phyloP scores from a whole-genome alignment of 2,888 invertebrate genomes.

The Palloptera scutellata region DNA sequence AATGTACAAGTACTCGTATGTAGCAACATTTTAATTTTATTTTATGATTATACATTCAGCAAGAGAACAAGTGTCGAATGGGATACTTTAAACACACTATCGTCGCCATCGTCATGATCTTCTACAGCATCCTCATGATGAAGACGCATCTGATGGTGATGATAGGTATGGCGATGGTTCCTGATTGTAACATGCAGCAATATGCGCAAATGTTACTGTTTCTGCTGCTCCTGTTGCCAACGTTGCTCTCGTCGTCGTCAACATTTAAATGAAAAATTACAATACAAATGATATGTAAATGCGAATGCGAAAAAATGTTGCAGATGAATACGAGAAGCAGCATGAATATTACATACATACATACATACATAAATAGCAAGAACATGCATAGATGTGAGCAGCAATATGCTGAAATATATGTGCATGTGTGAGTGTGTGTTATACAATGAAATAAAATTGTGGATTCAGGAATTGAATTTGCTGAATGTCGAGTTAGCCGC shows the following conservation, averaged over 20 bases:
- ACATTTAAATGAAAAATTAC: slow-evolving; percentile 33
- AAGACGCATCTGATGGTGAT: slow-evolving; percentile 30
- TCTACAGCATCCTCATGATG: slow-evolving; percentile 20
- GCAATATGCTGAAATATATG: too few relatives aligned
- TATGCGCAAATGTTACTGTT: slow-evolving; percentile 20
- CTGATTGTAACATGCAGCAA: slow-evolving; percentile 2
- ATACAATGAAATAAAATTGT: too few relatives aligned
- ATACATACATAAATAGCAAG: too few relatives aligned
- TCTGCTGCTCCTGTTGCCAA: slow-evolving; percentile 33
- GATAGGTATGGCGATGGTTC: slow-evolving; percentile 8
- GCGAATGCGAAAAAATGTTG: slow-evolving; percentile 23
- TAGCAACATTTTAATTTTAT: slow-evolving; percentile 26
- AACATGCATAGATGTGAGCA: too few relatives aligned
- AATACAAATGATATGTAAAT: slow-evolving; percentile 31
- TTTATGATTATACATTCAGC: slow-evolving; percentile 14
- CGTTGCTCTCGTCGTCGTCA: slow-evolving; percentile 16
- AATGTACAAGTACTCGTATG: slow-evolving; percentile 1
- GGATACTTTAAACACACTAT: neutral
- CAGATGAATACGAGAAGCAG: too few relatives aligned
- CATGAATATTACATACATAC: too few relatives aligned
- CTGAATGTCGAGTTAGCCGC: slow-evolving; percentile 23
- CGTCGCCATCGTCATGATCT: neutral
- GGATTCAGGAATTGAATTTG: too few relatives aligned
- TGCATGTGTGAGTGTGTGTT: too few relatives aligned
- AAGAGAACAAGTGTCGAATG: slow-evolving; percentile 10